phyloP scores from a whole-genome alignment of 92 coral and sea anemone species.

The Actinernus sp. region DNA sequence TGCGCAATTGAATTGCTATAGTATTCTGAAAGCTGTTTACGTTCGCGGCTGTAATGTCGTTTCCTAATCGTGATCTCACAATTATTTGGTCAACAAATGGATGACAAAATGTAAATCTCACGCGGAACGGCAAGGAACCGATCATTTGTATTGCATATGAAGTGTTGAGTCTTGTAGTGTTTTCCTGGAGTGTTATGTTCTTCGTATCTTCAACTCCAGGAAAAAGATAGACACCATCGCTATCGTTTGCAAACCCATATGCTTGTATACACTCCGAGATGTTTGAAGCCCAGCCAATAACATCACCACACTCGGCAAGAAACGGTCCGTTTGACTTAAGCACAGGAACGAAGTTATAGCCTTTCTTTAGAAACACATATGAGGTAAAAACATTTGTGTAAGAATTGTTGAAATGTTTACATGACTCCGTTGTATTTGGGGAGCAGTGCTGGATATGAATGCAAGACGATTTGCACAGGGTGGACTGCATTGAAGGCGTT shows the following conservation, averaged over 20 bases:
- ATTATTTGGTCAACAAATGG: not conserved
- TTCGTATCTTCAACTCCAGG: slow-evolving; percentile 1
- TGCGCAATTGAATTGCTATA: slow-evolving; percentile 19
- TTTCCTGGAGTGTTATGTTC: slow-evolving; percentile 1
- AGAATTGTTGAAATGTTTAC: slow-evolving; percentile 11
- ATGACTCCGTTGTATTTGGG: not conserved
- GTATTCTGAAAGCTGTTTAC: not conserved
- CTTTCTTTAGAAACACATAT: slow-evolving; percentile 40
- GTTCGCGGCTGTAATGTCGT: not conserved
- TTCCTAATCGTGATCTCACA: not conserved
- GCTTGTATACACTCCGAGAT: slow-evolving; percentile 16
- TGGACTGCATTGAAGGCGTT: not conserved
- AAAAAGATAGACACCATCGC: not conserved
- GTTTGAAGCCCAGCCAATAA: slow-evolving; percentile 33
- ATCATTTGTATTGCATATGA: slow-evolving; percentile 9
- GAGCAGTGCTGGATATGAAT: not conserved
- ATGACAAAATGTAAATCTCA: not conserved
- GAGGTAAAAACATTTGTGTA: slow-evolving; percentile 43
- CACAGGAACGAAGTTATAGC: slow-evolving; percentile 68
- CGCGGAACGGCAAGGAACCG: not conserved
- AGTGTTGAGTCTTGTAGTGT: not conserved
- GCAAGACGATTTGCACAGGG: slow-evolving; percentile 22
- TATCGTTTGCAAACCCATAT: not conserved
- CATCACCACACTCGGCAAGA: slow-evolving; percentile 50
- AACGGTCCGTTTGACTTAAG: slow-evolving; percentile 28